Percentiles rank a stretch among this genome's conserved stretches.
These are phyloP conservation scores for Leptobrachium ailaonicum DNA, from an alignment of 2,113 vertebrate species.

Conservation along the genomic window DNA sequence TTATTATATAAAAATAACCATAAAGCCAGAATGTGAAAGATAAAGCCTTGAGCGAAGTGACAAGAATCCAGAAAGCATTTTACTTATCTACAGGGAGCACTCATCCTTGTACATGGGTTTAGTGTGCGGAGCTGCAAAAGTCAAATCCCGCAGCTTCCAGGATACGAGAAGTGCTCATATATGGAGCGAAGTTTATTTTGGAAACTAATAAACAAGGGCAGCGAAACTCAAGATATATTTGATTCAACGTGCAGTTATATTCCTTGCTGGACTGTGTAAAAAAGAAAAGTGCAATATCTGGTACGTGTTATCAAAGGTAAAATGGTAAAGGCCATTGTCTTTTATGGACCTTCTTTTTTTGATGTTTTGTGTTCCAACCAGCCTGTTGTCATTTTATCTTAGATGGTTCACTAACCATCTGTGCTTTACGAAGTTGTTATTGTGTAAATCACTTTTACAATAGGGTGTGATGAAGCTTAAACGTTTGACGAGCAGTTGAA, in stretches of 20 bases:
- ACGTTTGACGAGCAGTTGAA: too few relatives aligned
- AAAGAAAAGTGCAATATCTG: too few relatives aligned
- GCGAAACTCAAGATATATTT: neutral
- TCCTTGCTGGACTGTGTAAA: too few relatives aligned
- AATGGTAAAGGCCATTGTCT: too few relatives aligned
- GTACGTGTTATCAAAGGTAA: too few relatives aligned
- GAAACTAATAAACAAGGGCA: neutral
- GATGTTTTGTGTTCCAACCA: too few relatives aligned
- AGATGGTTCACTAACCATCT: too few relatives aligned
- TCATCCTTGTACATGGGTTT: neutral
- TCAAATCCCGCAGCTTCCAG: neutral
- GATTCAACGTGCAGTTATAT: neutral
- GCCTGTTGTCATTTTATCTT: too few relatives aligned
- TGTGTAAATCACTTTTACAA: too few relatives aligned
- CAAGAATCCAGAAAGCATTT: neutral
- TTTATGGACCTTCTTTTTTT: too few relatives aligned
- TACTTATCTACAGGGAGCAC: conserved; percentile 20
- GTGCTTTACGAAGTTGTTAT: too few relatives aligned
- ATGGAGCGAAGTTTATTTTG: neutral
- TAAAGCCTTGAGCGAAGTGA: neutral
- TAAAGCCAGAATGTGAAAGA: conserved; percentile 2
- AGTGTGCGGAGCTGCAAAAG: neutral
- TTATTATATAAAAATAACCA: neutral
- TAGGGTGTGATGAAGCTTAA: too few relatives aligned
- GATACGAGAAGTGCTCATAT: neutral